These are phyloP conservation scores for Megaceryle maxima DNA, from an alignment of 2,113 vertebrate species.

Conservation along the genomic window DNA sequence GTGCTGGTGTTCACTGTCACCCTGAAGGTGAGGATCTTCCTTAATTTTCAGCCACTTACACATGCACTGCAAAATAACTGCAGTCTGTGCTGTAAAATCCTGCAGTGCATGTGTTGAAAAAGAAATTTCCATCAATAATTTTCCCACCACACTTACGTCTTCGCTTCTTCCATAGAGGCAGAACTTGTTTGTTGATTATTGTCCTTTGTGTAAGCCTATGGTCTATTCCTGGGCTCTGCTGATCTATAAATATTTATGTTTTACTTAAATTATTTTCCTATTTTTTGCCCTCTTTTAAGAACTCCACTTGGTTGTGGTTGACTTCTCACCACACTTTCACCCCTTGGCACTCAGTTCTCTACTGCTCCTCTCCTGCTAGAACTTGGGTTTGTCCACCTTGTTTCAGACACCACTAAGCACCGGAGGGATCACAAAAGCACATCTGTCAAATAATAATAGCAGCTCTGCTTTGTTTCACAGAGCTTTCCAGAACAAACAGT, in stretches of 20 bases:
- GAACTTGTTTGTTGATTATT: neutral
- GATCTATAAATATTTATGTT: neutral
- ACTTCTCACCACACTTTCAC: fast-evolving
- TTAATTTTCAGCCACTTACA: neutral
- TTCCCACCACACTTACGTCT: neutral
- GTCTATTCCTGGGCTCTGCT: neutral
- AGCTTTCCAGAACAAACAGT: neutral
- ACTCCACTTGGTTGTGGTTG: neutral
- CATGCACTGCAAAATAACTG: neutral
- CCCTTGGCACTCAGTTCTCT: neutral
- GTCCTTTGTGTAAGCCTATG: neutral
- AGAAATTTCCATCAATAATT: fast-evolving
- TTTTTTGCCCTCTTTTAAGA: neutral
- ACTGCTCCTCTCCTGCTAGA: neutral
- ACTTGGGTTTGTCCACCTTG: neutral
- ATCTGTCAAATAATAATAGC: neutral
- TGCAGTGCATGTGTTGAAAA: neutral
- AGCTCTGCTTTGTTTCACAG: neutral
- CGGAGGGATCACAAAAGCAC: neutral
- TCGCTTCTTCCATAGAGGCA: neutral
- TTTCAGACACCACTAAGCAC: neutral
- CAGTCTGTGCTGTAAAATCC: fast-evolving
- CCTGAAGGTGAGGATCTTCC: constrained; percentile 84
- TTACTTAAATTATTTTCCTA: neutral
- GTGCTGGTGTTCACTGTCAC: constrained; percentile 97